Conservation (phyloP, 2,888 invertebrate species). For the Hirtodrosophila alboralis region DNA sequence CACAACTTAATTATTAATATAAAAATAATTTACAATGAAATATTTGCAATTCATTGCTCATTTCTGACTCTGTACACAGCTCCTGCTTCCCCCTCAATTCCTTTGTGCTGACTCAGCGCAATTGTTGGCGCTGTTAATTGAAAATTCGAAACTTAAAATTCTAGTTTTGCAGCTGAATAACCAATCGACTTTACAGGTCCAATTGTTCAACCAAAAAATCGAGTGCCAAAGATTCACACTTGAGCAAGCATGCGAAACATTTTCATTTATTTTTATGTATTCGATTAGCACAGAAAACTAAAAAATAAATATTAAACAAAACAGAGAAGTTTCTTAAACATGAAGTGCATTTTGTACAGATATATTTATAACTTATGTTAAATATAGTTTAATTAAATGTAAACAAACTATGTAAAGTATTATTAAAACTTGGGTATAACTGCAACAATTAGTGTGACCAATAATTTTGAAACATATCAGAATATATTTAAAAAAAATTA, state of each 20-base stretch:
- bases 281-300: not conserved
- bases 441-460: too few relatives aligned
- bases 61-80: conserved; percentile 21
- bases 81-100: conserved; percentile 2
- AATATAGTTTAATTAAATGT: too few relatives aligned
- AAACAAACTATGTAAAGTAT: too few relatives aligned
- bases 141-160: conserved; percentile 69
- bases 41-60: conserved; percentile 40
- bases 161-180: conserved; percentile 57
- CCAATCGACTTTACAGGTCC: conserved; percentile 35
- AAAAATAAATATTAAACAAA: too few relatives aligned
- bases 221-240: conserved; percentile 37
- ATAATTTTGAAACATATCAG: too few relatives aligned
- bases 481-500: too few relatives aligned
- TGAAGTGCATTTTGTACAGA: too few relatives aligned
- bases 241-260: conserved; percentile 34
- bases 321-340: too few relatives aligned
- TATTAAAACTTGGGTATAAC: too few relatives aligned
- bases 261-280: not conserved
- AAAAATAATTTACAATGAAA: conserved; percentile 27
- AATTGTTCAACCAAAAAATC: conserved; percentile 32
- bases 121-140: conserved; percentile 60
- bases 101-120: conserved; percentile 59
- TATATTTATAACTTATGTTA: too few relatives aligned
- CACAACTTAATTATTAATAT: conserved; percentile 35